Base-by-base conservation (phyloP, 1,140 invertebrate species). In the Macrobrachium rosenbergii region DNA sequence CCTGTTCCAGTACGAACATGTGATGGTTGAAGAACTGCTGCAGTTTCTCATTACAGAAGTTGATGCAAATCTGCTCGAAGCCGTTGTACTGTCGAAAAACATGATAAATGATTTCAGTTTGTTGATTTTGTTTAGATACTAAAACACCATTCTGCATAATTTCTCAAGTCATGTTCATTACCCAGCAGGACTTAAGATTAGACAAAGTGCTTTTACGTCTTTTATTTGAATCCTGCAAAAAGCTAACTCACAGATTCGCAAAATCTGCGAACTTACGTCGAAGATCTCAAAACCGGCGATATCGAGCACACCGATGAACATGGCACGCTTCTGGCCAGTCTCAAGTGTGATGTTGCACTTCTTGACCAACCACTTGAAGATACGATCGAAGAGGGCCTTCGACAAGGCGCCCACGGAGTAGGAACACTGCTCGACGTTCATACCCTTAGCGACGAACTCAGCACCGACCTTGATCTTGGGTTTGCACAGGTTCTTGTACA, bases 271-370 rank as follows among this genome's bases (percentile, higher is more conserved):
- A 94, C 99, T 99, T 94, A 93, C 97, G 95, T 97, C 98, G 95
- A 99, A 99, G 94, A 99, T 99, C 94, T 99, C 98, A 93, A 99
- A 99, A 95, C 83, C 83, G 45, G 94, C 94, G 91, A 94, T 94
- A 91, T 94, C 94, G 90, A 94, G 91, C 88, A 94, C 94, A 92
- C 94, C 90, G 90, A 93, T 93, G 92, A 93, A 93, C 90, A 92
- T 92, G 90, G 92, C 92, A 84, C 93, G 91, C 89, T 93, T 93
- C 82, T 91, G 91, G 89, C 93, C 93, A 82, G 93, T 93, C 90
- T 93, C 93, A 77, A 93, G 91, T 52, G 67, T 94, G 90, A 92
- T 92, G 92, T 94, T 94, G 90, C 93, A 92, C 89, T 93, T 91
- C 84, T 90, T 91, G 45, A 94, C 93, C 83, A 94, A 89, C 92